Base-by-base conservation (phyloP, 2,797 vertebrate genomes). In the Gallirallus australis region DNA sequence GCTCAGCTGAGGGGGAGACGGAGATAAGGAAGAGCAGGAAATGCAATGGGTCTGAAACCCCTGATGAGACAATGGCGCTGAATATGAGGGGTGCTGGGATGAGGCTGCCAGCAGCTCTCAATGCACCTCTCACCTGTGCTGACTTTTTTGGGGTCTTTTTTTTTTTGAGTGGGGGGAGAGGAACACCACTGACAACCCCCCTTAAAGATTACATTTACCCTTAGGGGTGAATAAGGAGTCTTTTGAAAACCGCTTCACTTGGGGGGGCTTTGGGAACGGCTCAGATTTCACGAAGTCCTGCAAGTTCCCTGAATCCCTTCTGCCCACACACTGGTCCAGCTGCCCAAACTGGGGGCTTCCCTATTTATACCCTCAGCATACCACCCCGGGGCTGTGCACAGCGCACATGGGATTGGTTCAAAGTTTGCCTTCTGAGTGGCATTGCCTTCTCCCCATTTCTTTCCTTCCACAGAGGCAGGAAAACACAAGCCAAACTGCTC, bases 341-440 rank as follows among this genome's bases (percentile, higher is more conserved):
- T 24, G 5, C 73, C 20, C 48, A 12, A 5, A 15, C 48, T 4
- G 47, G 28, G 4, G 1, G 35, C 30, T 85, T 13, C 66, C 33
- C 65, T 86, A 2, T 2, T n/a, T 6, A n/a, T 4, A 45, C 42
- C 45, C 76, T 27, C 64, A 2, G 47, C 0, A 16, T 15, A 70
- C 86, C 16, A 78, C 8, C 70, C 42, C 28, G 66, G 53, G 57
- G 40, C 80, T 47, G 8, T 2, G 40, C 16, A 39, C 53, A 30
- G 69, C 0, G 11, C 73, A 23, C 7, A 1, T 37, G 4, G 54
- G 37, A 82, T 77, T 15, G 0, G 9, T 61, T 82, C 7, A 6
- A 53, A 45, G n/a, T 78, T 23, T 73, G 39, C 69, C 93, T 95
- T 87, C 66, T 63, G 12, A 23, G 50, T 4, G 18, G 31, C 75